Evolutionary conservation across 2,797 vertebrate species (phyloP).

Genomic region (Gymnothorax javanicus): DNA sequence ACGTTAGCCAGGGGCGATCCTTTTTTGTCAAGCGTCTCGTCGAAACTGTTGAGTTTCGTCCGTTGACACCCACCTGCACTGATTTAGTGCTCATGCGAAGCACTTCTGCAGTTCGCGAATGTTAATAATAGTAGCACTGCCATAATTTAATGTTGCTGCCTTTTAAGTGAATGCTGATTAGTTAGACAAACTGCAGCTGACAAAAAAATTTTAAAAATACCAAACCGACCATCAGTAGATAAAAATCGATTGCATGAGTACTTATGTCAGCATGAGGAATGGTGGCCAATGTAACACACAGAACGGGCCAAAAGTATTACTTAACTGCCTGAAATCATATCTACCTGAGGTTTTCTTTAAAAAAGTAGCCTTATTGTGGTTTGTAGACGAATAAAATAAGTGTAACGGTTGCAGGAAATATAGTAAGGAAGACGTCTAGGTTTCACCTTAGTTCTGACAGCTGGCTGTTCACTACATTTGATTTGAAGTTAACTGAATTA

Average conservation of each 20-base stretch:
- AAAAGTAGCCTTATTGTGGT: too few relatives aligned
- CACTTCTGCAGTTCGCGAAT: background rate
- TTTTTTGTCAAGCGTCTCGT: conserved; percentile 42
- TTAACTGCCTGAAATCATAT: too few relatives aligned
- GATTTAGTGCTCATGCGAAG: conserved; percentile 59
- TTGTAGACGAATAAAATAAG: too few relatives aligned
- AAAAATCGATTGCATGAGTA: background rate
- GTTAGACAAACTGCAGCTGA: background rate
- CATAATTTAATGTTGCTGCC: background rate
- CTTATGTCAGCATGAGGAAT: background rate
- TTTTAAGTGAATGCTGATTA: background rate
- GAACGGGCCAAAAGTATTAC: too few relatives aligned
- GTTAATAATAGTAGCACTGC: background rate
- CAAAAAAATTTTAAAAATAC: background rate
- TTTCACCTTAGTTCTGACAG: too few relatives aligned
- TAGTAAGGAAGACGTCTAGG: too few relatives aligned
- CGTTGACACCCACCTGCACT: conserved; percentile 71
- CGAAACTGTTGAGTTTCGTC: background rate
- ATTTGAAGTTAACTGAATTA: too few relatives aligned
- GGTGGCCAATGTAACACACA: background rate
- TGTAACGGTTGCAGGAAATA: too few relatives aligned
- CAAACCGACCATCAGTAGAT: background rate
- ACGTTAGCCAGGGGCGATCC: conserved; percentile 58
- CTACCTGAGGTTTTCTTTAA: too few relatives aligned
- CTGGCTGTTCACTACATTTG: too few relatives aligned